These are phyloP conservation scores for Lasioglossum albipes DNA, from an alignment of 1,140 invertebrate genomes.

Conservation along the genomic window DNA sequence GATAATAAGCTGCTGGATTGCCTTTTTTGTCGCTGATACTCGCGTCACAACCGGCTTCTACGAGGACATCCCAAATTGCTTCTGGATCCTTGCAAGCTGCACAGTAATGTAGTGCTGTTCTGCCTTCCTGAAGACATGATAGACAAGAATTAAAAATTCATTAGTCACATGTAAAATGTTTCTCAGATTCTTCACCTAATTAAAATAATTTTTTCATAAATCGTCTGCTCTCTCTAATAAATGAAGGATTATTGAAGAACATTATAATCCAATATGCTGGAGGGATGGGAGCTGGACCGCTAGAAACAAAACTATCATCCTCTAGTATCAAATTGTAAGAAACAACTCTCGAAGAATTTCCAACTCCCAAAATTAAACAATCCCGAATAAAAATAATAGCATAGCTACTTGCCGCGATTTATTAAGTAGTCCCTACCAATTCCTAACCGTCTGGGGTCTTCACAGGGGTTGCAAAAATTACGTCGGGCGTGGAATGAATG, in stretches of 20 bases:
- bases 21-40: slow-evolving; percentile 84
- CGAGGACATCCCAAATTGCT: slow-evolving; percentile 83
- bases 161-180: background rate
- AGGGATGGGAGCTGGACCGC: too few species aligned
- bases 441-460: background rate
- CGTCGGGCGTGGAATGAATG: background rate
- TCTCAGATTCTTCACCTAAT: too few species aligned
- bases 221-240: too few species aligned
- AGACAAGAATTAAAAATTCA: background rate
- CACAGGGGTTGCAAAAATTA: background rate
- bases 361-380: too few species aligned
- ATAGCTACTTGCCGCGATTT: background rate
- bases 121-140: slow-evolving; percentile 82
- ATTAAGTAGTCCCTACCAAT: background rate
- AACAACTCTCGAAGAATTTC: too few species aligned
- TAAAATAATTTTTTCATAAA: too few species aligned
- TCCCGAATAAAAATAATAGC: too few species aligned
- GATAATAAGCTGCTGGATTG: slow-evolving; percentile 86
- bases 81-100: slow-evolving; percentile 84
- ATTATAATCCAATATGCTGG: too few species aligned
- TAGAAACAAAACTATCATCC: too few species aligned
- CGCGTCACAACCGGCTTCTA: slow-evolving; percentile 85
- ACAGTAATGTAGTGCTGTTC: slow-evolving; percentile 91
- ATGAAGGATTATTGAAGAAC: too few species aligned
- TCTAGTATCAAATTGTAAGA: too few species aligned